Percentiles rank a stretch among this genome's conserved stretches.
Conservation (phyloP, 2,113 vertebrate genomes). For the Silurus meridionalis region DNA sequence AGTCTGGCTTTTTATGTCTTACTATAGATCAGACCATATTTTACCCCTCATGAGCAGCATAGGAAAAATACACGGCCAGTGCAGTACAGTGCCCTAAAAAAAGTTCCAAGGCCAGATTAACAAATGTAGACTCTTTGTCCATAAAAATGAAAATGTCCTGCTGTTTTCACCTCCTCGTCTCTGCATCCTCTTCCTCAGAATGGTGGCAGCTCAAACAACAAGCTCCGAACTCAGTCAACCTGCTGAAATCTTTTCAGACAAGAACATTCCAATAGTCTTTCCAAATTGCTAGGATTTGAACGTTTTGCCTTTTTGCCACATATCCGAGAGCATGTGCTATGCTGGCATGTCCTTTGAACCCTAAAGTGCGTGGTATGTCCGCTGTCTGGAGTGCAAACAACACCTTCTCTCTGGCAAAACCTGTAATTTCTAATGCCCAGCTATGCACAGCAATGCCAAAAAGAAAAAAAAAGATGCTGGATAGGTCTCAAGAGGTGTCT, state of each 20-base stretch:
- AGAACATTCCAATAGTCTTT: constrained; percentile 14
- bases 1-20: constrained; percentile 18
- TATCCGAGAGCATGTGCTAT: constrained; percentile 25
- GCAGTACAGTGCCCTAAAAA: constrained; percentile 8
- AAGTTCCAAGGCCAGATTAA: constrained; percentile 66
- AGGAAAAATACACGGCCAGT: constrained; percentile 36
- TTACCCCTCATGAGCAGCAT: constrained; percentile 15
- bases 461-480: constrained; percentile 2
- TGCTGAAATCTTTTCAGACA: constrained; percentile 19
- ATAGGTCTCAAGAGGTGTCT: constrained; percentile 36
- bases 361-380: constrained; percentile 64
- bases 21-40: constrained; percentile 24
- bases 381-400: constrained; percentile 51
- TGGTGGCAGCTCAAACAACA: background rate
- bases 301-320: constrained; percentile 19
- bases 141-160: constrained; percentile 54
- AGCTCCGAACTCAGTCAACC: constrained; percentile 8
- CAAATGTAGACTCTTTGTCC: constrained; percentile 54
- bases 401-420: constrained; percentile 27
- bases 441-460: background rate
- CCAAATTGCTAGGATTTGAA: constrained; percentile 4
- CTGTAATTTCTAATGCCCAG: constrained; percentile 18
- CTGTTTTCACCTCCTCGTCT: constrained; percentile 51
- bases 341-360: constrained; percentile 6
- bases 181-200: constrained; percentile 23